Evolutionary conservation across 1,140 invertebrate species (phyloP).

Genomic region (Papilio machaon): DNA sequence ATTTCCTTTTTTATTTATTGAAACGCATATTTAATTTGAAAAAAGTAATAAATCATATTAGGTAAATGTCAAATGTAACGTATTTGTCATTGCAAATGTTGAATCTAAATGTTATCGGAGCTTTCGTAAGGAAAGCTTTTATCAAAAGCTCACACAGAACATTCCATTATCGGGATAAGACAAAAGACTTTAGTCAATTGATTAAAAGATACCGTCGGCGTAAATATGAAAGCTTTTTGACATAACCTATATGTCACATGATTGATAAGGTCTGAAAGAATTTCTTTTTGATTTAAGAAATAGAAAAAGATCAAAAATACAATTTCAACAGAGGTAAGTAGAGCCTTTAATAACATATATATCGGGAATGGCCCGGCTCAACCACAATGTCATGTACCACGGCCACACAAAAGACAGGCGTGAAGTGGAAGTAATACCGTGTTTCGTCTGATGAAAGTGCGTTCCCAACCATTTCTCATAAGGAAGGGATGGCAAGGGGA

Average conservation of each 20-base stretch:
- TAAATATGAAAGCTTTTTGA: constrained; percentile 27
- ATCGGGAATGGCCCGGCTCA: too few relatives aligned
- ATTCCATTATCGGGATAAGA: constrained; percentile 20
- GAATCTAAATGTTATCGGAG: background rate
- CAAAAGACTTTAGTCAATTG: constrained; percentile 13
- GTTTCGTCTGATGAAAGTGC: too few relatives aligned
- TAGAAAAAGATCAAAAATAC: background rate
- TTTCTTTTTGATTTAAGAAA: background rate
- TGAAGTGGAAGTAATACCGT: too few relatives aligned
- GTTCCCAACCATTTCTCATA: too few relatives aligned
- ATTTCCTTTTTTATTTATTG: background rate
- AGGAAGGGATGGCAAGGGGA: too few relatives aligned
- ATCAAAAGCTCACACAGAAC: background rate
- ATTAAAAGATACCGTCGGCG: constrained; percentile 24
- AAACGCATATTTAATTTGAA: background rate
- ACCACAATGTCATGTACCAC: too few relatives aligned
- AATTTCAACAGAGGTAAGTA: too few relatives aligned
- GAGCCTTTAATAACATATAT: too few relatives aligned
- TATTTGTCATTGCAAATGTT: constrained; percentile 8
- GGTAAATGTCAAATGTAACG: constrained; percentile 8
- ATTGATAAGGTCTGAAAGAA: background rate
- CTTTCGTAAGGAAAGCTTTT: background rate
- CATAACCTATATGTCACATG: background rate
- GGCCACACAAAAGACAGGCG: too few relatives aligned
- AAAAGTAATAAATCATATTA: constrained; percentile 6